Conservation (phyloP, 1,140 invertebrate genomes). For the Drosophila ironensis region DNA sequence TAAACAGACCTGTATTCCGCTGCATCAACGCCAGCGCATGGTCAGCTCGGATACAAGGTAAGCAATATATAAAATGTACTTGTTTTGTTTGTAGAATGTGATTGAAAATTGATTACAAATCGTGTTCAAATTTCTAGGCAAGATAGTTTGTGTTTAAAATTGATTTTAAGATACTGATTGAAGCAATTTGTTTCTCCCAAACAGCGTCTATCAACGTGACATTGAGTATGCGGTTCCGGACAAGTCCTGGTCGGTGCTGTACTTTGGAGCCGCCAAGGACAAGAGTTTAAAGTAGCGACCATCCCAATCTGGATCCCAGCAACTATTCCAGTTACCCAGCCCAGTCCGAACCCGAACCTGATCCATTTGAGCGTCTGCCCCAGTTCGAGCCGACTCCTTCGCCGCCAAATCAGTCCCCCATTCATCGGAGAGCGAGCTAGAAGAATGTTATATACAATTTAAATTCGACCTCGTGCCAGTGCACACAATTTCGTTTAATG, state of each 20-base stretch:
- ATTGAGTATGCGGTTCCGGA: constrained; percentile 52
- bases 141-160: too few species aligned
- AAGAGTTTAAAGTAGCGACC: constrained; percentile 21
- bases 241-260: constrained; percentile 76
- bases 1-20: constrained; percentile 64
- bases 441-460: constrained; percentile 44
- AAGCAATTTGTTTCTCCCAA: background rate
- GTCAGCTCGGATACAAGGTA: constrained; percentile 55
- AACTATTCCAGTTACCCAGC: background rate
- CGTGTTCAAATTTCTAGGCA: too few species aligned
- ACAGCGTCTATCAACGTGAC: constrained; percentile 1
- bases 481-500: constrained; percentile 34
- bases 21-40: constrained; percentile 49
- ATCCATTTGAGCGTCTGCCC: too few species aligned
- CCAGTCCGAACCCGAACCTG: background rate
- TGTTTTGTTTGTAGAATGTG: too few species aligned
- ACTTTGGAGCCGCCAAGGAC: constrained; percentile 43
- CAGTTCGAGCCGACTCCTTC: constrained; percentile 55
- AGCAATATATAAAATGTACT: background rate
- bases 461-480: constrained; percentile 55
- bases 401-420: constrained; percentile 16
- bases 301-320: background rate
- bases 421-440: constrained; percentile 15
- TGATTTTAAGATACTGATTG: too few species aligned
- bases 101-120: too few species aligned